These are phyloP conservation scores for Anadara kagoshimensis DNA, from an alignment of 1,140 invertebrate genomes.

Conservation along the genomic window DNA sequence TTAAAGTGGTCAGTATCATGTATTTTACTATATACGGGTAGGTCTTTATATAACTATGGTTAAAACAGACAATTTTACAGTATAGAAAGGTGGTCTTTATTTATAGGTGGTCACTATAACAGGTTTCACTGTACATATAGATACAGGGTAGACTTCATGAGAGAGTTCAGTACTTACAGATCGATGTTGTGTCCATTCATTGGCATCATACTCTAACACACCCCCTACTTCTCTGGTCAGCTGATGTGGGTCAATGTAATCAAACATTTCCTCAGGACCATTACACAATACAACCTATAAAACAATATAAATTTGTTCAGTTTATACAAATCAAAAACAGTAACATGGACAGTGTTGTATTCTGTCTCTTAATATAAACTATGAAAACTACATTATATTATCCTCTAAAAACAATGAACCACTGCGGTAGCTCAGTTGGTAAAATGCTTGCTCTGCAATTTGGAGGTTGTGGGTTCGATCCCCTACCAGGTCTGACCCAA, in stretches of 20 bases:
- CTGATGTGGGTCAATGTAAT: conserved; percentile 88
- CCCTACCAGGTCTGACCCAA: no score
- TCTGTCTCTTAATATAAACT: no score
- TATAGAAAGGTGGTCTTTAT: background rate
- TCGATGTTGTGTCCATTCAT: conserved; percentile 97
- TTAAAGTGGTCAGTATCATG: no score
- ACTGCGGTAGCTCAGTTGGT: no score
- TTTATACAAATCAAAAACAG: background rate
- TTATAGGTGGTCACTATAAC: background rate
- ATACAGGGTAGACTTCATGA: background rate
- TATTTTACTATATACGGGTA: no score
- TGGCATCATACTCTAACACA: conserved; percentile 90
- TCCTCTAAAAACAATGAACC: no score
- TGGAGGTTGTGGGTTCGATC: no score
- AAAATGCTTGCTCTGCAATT: no score
- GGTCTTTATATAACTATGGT: no score
- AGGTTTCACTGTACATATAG: background rate
- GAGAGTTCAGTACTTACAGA: conserved; percentile 82
- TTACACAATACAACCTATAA: conserved; percentile 74
- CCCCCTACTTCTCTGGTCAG: conserved; percentile 93
- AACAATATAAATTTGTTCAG: background rate
- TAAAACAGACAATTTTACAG: no score
- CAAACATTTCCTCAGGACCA: conserved; percentile 82
- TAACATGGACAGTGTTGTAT: background rate
- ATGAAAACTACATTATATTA: no score